These are phyloP conservation scores for Melanotaenia boesemani DNA, from an alignment of 2,797 vertebrate genomes.

Conservation along the genomic window DNA sequence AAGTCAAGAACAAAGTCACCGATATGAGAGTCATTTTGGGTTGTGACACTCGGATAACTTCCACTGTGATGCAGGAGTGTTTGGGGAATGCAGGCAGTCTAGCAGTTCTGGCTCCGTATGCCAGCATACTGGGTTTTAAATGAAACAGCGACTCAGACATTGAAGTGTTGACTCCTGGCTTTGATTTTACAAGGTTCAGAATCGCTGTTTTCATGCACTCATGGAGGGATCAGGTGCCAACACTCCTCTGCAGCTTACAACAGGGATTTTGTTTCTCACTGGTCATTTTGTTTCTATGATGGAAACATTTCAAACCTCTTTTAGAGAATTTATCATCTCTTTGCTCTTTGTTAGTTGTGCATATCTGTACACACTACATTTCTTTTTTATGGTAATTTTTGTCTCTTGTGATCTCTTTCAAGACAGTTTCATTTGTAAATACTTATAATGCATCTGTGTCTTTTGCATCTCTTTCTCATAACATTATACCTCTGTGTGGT, in stretches of 20 bases:
- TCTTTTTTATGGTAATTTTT: not conserved
- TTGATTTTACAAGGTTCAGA: not conserved
- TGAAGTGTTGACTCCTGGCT: conserved; percentile 27
- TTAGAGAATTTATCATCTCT: too few species aligned
- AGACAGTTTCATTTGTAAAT: not conserved
- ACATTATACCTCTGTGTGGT: not conserved
- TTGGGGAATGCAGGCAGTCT: conserved; percentile 16
- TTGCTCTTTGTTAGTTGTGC: too few species aligned
- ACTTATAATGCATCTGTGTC: not conserved
- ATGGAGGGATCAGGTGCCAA: not conserved
- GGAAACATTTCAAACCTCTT: too few species aligned
- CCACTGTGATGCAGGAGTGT: conserved; percentile 13
- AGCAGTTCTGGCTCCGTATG: conserved; percentile 28
- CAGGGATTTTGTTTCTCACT: not conserved
- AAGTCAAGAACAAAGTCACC: conserved; percentile 60
- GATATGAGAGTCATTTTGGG: conserved; percentile 44
- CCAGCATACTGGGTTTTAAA: conserved; percentile 23
- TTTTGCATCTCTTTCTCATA: not conserved
- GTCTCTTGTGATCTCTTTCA: not conserved
- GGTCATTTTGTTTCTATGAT: not conserved
- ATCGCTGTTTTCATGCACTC: not conserved
- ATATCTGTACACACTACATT: not conserved
- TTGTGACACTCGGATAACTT: conserved; percentile 21
- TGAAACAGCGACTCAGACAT: conserved; percentile 21
- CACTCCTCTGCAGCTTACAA: not conserved